Conservation (phyloP, 1,140 invertebrate genomes). For the Melipona quadrifasciata region DNA sequence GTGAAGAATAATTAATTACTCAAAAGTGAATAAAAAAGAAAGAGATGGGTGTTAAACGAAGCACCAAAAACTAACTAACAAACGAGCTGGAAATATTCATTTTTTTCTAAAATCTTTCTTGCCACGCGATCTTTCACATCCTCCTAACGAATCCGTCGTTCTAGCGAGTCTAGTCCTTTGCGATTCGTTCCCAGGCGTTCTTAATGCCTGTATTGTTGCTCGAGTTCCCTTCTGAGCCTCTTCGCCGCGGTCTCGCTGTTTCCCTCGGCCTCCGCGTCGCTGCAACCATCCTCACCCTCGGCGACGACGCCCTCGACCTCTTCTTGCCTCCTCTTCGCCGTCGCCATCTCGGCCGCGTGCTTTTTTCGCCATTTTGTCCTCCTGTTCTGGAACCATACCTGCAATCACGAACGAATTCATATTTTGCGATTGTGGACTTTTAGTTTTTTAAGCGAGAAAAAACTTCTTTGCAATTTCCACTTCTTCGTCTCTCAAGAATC, state of each 20-base stretch:
- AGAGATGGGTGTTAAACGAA: background rate
- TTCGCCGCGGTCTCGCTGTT: conserved; percentile 81
- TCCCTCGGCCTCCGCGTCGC: conserved; percentile 84
- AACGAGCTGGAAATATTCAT: background rate
- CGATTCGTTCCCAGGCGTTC: conserved; percentile 1
- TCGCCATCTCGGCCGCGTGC: conserved; percentile 99
- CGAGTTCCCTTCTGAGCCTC: conserved; percentile 82
- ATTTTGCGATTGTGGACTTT: too few species aligned
- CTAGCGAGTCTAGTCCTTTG: background rate
- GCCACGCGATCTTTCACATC: background rate
- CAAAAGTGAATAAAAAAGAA: too few species aligned
- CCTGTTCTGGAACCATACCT: conserved; percentile 99
- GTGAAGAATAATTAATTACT: too few species aligned
- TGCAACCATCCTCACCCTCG: conserved; percentile 86
- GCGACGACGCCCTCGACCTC: conserved; percentile 90
- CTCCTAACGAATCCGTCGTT: background rate
- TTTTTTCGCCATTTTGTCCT: conserved; percentile 99
- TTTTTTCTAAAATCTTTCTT: background rate
- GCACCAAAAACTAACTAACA: background rate
- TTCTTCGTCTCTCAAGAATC: too few species aligned
- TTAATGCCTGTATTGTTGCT: conserved; percentile 81
- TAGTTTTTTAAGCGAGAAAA: too few species aligned
- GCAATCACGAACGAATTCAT: conserved; percentile 20
- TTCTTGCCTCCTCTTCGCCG: conserved; percentile 97
- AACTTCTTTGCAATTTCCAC: too few species aligned